phyloP scores from a whole-genome alignment of 2,113 vertebrate genomes.

The Chelonoidis abingdonii region DNA sequence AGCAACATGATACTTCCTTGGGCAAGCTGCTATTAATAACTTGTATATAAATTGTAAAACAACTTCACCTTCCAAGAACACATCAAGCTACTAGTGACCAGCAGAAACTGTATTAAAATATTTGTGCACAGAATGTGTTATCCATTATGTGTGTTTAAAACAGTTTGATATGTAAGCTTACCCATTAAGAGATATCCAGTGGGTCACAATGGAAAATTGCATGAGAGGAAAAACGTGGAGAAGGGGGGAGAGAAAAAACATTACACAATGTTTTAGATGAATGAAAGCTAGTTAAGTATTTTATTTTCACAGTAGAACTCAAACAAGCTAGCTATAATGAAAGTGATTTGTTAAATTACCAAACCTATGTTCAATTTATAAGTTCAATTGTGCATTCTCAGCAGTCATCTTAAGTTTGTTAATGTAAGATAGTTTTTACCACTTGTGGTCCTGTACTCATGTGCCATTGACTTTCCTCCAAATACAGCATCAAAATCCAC shows the following conservation, averaged over 20 bases:
- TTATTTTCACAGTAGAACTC: background rate
- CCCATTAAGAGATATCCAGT: constrained; percentile 2
- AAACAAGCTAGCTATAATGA: background rate
- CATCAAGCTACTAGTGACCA: background rate
- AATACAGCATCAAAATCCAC: constrained; percentile 95
- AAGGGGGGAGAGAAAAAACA: constrained; percentile 39
- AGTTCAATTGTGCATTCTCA: background rate
- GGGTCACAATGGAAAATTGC: background rate
- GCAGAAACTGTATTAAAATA: background rate
- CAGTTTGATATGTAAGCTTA: background rate
- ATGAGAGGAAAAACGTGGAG: background rate
- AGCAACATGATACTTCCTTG: background rate
- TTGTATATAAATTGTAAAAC: background rate
- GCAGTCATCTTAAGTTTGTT: background rate
- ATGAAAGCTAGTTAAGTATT: background rate
- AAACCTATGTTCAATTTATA: background rate
- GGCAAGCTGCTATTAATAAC: background rate
- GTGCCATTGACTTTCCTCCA: constrained; percentile 82
- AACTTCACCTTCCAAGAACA: background rate
- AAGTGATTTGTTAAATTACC: constrained; percentile 10
- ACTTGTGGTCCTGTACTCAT: constrained; percentile 80
- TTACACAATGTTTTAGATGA: background rate
- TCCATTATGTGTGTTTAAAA: background rate
- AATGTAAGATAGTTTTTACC: constrained; percentile 77
- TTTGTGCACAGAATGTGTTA: background rate